Evolutionary conservation across 2,797 vertebrate genomes (phyloP).

Genomic region (Prionace glauca): DNA sequence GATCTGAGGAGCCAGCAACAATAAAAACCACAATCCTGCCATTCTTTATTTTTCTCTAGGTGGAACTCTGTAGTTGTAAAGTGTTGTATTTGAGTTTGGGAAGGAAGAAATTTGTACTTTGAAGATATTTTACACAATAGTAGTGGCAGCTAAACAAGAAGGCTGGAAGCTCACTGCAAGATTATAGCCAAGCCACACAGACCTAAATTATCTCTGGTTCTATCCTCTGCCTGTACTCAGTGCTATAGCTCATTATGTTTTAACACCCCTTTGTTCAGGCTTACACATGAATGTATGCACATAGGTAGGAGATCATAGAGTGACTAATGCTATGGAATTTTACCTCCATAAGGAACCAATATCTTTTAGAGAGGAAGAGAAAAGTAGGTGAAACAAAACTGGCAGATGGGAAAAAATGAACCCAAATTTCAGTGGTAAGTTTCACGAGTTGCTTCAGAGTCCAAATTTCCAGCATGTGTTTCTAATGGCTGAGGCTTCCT

Average conservation of each 20-base stretch:
- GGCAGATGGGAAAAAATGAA: neutral
- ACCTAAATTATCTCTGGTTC: neutral
- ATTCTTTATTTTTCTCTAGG: neutral
- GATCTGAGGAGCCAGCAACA: neutral
- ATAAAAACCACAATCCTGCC: neutral
- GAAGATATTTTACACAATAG: neutral
- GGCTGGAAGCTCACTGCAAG: neutral
- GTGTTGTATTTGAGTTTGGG: neutral
- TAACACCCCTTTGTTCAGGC: neutral
- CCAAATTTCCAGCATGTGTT: neutral
- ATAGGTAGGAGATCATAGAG: neutral
- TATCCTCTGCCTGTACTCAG: neutral
- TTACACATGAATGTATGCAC: neutral
- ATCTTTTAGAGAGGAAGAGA: neutral
- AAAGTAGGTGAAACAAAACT: neutral
- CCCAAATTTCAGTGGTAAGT: neutral
- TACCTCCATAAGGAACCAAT: neutral
- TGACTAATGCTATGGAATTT: neutral
- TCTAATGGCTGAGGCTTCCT: neutral
- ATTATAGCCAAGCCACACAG: neutral
- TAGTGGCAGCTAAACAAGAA: neutral
- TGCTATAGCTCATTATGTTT: neutral
- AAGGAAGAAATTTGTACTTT: neutral
- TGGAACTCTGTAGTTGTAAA: neutral
- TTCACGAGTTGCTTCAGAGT: neutral